Conservation (phyloP, 2,888 invertebrate genomes). For the Tetragnatha montana region DNA sequence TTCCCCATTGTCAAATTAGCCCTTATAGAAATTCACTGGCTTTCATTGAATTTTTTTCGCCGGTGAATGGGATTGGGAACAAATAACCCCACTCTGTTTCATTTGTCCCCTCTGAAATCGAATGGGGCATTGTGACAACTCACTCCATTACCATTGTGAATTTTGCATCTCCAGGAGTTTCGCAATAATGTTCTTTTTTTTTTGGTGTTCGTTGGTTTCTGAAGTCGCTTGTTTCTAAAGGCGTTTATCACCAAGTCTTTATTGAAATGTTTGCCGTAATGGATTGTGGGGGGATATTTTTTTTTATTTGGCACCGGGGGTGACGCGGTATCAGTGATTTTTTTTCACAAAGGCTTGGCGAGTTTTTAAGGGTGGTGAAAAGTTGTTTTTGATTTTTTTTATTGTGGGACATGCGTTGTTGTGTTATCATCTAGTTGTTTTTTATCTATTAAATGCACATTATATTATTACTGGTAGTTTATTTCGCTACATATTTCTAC, state of each 20-base stretch:
- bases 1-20: constrained; percentile 21
- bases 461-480: too few relatives aligned
- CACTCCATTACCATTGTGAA: background rate
- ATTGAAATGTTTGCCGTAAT: background rate
- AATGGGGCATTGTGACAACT: background rate
- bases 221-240: background rate
- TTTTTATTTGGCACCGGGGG: background rate
- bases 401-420: too few relatives aligned
- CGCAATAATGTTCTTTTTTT: background rate
- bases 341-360: too few relatives aligned
- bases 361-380: too few relatives aligned
- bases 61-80: background rate
- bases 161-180: background rate
- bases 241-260: background rate
- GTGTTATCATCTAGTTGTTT: too few relatives aligned
- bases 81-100: background rate
- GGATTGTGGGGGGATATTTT: background rate
- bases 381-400: too few relatives aligned
- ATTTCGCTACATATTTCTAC: too few relatives aligned
- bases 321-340: background rate
- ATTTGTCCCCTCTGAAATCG: background rate
- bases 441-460: too few relatives aligned
- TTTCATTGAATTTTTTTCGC: constrained; percentile 9
- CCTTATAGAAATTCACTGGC: constrained; percentile 14
- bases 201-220: background rate